Base-by-base conservation (phyloP, 1,140 invertebrate species). In the Drosophila funebris region DNA sequence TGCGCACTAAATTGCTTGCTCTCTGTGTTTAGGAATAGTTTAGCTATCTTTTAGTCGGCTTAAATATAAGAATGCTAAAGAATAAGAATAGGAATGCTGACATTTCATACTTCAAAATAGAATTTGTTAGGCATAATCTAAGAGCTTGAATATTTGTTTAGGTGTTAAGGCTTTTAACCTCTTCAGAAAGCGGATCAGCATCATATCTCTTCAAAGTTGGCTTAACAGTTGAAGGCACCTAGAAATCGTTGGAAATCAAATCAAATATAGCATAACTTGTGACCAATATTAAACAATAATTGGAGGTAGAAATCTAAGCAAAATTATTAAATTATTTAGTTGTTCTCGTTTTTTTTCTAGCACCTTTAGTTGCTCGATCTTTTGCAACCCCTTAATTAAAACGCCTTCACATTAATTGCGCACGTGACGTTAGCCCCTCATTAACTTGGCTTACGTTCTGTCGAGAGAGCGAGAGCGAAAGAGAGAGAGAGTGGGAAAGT, bases 391-490 rank as follows among this genome's bases (percentile, higher is more conserved):
- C 70, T 53, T 73, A 73, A 73, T 73, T 73, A 73, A 73, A 73
- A 73, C 54, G 64, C 63, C 53, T 68, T 22, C 70, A 46, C 46
- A 53, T 73, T 68, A 73, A 73, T 68, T 68, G 63, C 36, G 70
- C 54, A 73, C 70, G 70, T 73, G 70, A 73, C 54, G 63, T 63
- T 56, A 20, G 56, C 33, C 46, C 66, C 71, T 74, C 64, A 70
- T 74, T 74, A 74, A 74, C 71, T 74, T 61, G 64, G 29, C 37
- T 11, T 60, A 64, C 60, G 33, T 56, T 39, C 9, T 39, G 48
- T 37, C 61, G 43, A 20, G 24, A 4, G 16, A 31, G n/a, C 0
- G 43, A n/a, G 16, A 6, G 6, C 1, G 7, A 9, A 9, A 11
- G 16, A 36, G 50, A 20, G 31, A 22, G 11, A 31, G 18, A 18